These are phyloP conservation scores for Taenaris catops DNA, from an alignment of 2,888 invertebrate genomes.

Conservation along the genomic window DNA sequence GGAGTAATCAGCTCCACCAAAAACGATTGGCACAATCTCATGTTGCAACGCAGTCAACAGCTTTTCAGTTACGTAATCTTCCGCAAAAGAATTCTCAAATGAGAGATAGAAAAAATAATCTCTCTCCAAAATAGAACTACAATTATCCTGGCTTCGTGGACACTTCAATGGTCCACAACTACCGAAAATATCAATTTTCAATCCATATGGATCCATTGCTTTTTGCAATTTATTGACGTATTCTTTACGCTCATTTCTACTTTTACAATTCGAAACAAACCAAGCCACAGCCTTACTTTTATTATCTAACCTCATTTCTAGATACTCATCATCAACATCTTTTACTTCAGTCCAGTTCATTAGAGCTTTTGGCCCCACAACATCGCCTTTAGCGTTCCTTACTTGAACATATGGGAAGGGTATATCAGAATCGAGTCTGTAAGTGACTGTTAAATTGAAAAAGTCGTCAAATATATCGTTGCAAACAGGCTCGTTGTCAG, in stretches of 20 bases:
- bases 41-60: constrained; percentile 80
- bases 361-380: constrained; percentile 47
- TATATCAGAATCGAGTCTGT: constrained; percentile 60
- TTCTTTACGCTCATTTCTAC: constrained; percentile 40
- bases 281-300: constrained; percentile 64
- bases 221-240: constrained; percentile 38
- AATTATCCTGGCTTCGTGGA: constrained; percentile 34
- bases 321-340: constrained; percentile 30
- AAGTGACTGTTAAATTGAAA: constrained; percentile 68
- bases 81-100: constrained; percentile 86
- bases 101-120: constrained; percentile 87
- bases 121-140: constrained; percentile 52
- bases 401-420: constrained; percentile 50
- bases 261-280: constrained; percentile 60
- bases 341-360: constrained; percentile 38
- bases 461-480: constrained; percentile 43
- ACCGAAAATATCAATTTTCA: constrained; percentile 75
- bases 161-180: constrained; percentile 63
- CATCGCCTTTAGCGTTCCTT: constrained; percentile 36
- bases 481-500: constrained; percentile 57
- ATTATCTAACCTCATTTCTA: constrained; percentile 34
- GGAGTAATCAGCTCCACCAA: constrained; percentile 83
- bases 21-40: constrained; percentile 83
- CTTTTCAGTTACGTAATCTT: constrained; percentile 77
- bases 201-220: constrained; percentile 34